phyloP scores from a whole-genome alignment of 2,113 vertebrate species.

The Bambusicola thoracicus region DNA sequence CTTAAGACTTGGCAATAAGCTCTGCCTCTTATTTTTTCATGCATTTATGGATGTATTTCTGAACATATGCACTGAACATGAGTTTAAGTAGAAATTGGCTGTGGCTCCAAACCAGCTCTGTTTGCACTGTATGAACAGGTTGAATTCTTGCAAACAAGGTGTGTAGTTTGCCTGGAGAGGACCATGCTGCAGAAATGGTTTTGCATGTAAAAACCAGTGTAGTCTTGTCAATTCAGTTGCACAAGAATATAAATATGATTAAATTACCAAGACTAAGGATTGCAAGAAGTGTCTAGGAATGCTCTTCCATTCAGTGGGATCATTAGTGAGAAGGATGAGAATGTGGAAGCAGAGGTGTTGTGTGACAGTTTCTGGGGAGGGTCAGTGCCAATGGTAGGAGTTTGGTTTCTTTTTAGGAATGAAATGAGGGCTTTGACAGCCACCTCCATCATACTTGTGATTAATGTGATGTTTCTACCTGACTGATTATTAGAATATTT shows the following conservation, averaged over 20 bases:
- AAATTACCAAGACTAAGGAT: neutral
- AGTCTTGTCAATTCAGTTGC: neutral
- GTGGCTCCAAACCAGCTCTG: neutral
- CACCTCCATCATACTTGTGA: neutral
- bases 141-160: neutral
- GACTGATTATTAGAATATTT: neutral
- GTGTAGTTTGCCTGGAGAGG: neutral
- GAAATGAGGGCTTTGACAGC: neutral
- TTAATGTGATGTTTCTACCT: neutral
- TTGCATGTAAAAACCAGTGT: neutral
- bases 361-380: neutral
- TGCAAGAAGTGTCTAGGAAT: neutral
- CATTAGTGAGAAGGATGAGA: neutral
- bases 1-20: neutral
- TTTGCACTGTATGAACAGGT: neutral
- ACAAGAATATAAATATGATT: neutral
- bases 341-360: neutral
- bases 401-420: neutral
- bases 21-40: neutral
- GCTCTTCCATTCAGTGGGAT: neutral
- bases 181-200: neutral
- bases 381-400: neutral
- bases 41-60: neutral
- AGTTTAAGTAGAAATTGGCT: neutral
- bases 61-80: fast-evolving